Percentiles rank a stretch among this genome's conserved stretches.
These are phyloP conservation scores for Etia nguti DNA, from an alignment of 2,113 vertebrate species.

Conservation along the genomic window DNA sequence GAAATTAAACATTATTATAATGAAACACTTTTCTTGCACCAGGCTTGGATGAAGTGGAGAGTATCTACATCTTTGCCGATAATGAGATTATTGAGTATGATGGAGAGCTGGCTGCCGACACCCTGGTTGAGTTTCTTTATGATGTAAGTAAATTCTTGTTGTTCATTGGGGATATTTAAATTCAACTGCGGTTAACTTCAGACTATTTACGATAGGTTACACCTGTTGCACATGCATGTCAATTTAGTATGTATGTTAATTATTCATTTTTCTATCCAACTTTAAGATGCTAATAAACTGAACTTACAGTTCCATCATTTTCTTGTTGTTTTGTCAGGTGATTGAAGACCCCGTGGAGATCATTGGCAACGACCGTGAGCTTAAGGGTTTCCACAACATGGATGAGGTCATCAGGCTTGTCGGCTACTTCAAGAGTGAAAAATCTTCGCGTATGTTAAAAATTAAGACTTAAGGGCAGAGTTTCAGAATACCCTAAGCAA, in stretches of 20 bases:
- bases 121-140: slow-evolving; percentile 87
- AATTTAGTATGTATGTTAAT: background rate
- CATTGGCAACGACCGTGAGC: slow-evolving; percentile 82
- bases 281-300: background rate
- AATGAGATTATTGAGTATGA: slow-evolving; percentile 90
- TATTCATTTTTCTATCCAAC: background rate
- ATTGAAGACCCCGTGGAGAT: slow-evolving; percentile 85
- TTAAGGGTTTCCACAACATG: slow-evolving; percentile 83
- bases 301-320: background rate
- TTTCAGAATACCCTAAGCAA: background rate
- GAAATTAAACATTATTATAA: background rate
- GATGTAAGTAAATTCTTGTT: slow-evolving; percentile 73
- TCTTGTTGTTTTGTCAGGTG: slow-evolving; percentile 58
- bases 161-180: background rate
- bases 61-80: slow-evolving; percentile 86
- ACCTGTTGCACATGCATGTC: background rate
- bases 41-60: slow-evolving; percentile 87
- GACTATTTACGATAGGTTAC: background rate
- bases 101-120: slow-evolving; percentile 84
- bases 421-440: slow-evolving; percentile 86
- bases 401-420: slow-evolving; percentile 88
- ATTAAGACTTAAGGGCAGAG: background rate
- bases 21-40: background rate
- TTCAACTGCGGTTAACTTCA: background rate
- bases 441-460: slow-evolving; percentile 79